A percentile compares a stretch with the other conserved stretches of the same genome.
Evolutionary conservation across 2,888 invertebrate genomes (phyloP).

Genomic region (Hemistola chrysoprasaria): DNA sequence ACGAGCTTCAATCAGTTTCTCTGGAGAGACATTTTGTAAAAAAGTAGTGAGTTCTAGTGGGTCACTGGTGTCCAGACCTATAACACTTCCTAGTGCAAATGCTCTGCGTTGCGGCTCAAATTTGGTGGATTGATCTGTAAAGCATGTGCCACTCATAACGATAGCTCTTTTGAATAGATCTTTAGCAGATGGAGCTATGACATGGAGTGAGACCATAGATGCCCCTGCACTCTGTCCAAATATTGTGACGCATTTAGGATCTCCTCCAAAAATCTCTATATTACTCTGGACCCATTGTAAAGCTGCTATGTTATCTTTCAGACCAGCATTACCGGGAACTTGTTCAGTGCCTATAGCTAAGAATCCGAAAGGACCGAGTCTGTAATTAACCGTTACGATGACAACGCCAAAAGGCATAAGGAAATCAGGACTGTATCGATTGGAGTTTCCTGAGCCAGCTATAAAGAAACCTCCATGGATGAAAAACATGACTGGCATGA

Average conservation of each 20-base stretch:
- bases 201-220: constrained; percentile 32
- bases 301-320: constrained; percentile 57
- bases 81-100: constrained; percentile 31
- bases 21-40: constrained; percentile 14
- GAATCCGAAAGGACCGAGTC: constrained; percentile 53
- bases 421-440: constrained; percentile 50
- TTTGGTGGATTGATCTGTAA: constrained; percentile 38
- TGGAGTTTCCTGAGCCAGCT: constrained; percentile 47
- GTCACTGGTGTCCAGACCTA: constrained; percentile 34
- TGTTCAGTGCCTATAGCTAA: constrained; percentile 49
- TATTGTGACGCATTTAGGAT: constrained; percentile 45
- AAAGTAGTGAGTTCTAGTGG: constrained; percentile 14
- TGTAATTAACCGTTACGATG: constrained; percentile 57
- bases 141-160: constrained; percentile 84
- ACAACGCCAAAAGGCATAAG: constrained; percentile 47
- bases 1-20: constrained; percentile 9
- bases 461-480: constrained; percentile 54
- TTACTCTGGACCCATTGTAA: constrained; percentile 49
- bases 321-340: constrained; percentile 55
- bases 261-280: constrained; percentile 47
- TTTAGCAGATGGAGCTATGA: constrained; percentile 44
- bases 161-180: constrained; percentile 65
- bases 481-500: constrained; percentile 52
- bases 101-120: constrained; percentile 26
- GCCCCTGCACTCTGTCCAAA: constrained; percentile 49